Evolutionary conservation across 2,888 invertebrate species (phyloP).

Genomic region (Aelia acuminata): DNA sequence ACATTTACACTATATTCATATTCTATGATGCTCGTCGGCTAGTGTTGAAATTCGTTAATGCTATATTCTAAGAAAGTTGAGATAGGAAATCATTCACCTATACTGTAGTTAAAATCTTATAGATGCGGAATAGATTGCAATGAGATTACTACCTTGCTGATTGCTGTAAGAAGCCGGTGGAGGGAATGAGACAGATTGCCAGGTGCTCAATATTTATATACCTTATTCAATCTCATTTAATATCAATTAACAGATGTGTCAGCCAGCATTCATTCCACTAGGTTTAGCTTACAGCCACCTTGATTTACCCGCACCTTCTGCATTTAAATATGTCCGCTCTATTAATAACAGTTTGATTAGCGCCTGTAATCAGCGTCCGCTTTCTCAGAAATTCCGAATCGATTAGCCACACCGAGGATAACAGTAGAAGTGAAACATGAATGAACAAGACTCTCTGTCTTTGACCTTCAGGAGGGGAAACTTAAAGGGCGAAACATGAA

Average conservation of each 20-base stretch:
- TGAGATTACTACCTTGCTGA: background rate
- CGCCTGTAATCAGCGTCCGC: background rate
- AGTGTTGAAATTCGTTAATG: background rate
- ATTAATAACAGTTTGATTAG: background rate
- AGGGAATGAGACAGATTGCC: background rate
- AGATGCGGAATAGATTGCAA: background rate
- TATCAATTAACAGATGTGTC: conserved; percentile 21
- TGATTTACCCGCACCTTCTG: background rate
- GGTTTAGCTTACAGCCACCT: background rate
- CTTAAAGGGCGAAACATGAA: background rate
- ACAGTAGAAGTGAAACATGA: background rate
- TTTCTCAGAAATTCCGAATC: background rate
- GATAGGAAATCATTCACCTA: background rate
- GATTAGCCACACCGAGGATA: background rate
- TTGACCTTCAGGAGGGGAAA: background rate
- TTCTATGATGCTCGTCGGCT: background rate
- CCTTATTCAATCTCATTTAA: background rate
- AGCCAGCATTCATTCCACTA: background rate
- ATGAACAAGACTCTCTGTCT: background rate
- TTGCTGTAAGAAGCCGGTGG: background rate
- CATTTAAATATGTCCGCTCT: conserved; percentile 10
- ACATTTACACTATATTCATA: background rate
- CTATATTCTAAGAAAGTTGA: background rate
- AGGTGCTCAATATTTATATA: background rate
- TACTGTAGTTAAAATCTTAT: background rate